phyloP scores from a whole-genome alignment of 2,888 invertebrate species.

The Biston betularia region DNA sequence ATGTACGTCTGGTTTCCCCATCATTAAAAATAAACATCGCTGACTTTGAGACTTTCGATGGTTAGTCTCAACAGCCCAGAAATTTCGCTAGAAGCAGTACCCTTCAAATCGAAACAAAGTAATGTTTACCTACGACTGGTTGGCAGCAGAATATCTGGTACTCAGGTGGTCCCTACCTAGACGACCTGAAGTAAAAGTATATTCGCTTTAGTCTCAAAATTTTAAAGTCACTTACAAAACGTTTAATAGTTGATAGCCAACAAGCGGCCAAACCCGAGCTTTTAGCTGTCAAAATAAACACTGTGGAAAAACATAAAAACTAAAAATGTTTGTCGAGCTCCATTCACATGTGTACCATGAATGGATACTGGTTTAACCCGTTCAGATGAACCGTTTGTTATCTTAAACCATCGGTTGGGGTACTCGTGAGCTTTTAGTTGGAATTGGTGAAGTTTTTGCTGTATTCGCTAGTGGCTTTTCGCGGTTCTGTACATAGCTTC shows the following conservation, averaged over 20 bases:
- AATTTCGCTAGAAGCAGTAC: too few species aligned
- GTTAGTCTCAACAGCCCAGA: too few species aligned
- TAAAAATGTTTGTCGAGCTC: constrained; percentile 38
- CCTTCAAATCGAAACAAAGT: too few species aligned
- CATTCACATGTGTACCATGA: constrained; percentile 39
- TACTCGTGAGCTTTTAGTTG: constrained; percentile 10
- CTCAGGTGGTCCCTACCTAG: too few species aligned
- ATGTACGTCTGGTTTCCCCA: too few species aligned
- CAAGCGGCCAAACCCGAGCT: constrained; percentile 5
- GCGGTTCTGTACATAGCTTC: too few species aligned
- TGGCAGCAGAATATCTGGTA: too few species aligned
- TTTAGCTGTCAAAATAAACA: constrained; percentile 38
- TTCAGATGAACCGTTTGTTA: constrained; percentile 36
- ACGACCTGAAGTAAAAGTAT: too few species aligned
- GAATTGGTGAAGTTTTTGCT: neutral
- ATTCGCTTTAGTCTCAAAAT: neutral
- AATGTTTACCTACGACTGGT: too few species aligned
- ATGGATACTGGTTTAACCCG: constrained; percentile 41
- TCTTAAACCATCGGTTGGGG: constrained; percentile 16
- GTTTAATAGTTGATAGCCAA: constrained; percentile 7
- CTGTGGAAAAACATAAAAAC: constrained; percentile 27
- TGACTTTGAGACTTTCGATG: too few species aligned
- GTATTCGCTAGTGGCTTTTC: too few species aligned
- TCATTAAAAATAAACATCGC: too few species aligned
- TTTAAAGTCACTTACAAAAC: constrained; percentile 1